These are phyloP conservation scores for Tanytarsus gracilentus DNA, from an alignment of 2,888 invertebrate species.

Conservation along the genomic window DNA sequence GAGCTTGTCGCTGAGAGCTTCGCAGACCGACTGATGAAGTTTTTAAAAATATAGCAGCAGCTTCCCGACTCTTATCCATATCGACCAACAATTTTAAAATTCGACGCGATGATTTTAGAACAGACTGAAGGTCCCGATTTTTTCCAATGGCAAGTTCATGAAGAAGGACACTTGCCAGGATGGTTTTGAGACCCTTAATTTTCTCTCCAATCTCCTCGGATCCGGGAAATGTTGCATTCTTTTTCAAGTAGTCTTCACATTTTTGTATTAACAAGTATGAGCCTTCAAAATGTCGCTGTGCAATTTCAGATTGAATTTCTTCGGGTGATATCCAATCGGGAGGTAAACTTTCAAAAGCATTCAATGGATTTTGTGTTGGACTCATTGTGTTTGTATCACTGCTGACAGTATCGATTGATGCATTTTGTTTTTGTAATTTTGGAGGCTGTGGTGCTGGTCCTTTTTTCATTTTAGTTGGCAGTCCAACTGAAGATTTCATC, in stretches of 20 bases:
- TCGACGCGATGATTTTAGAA: constrained; percentile 72
- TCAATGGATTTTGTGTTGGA: constrained; percentile 33
- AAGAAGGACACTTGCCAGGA: constrained; percentile 75
- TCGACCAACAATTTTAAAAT: constrained; percentile 67
- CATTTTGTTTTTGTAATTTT: constrained; percentile 32
- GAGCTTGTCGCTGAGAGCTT: constrained; percentile 41
- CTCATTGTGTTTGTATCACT: constrained; percentile 34
- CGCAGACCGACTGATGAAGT: constrained; percentile 41
- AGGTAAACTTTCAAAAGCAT: constrained; percentile 36
- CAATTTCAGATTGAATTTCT: constrained; percentile 89
- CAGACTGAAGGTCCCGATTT: constrained; percentile 84
- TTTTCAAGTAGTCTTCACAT: constrained; percentile 48
- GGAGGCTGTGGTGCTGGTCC: constrained; percentile 45
- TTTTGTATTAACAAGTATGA: constrained; percentile 74
- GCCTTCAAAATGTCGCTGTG: constrained; percentile 91
- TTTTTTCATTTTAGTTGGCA: constrained; percentile 49
- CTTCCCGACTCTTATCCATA: constrained; percentile 43
- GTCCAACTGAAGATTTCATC: constrained; percentile 51
- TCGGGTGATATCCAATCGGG: constrained; percentile 91
- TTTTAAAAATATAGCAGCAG: constrained; percentile 39
- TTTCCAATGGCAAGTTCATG: constrained; percentile 83
- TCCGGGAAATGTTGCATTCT: constrained; percentile 36
- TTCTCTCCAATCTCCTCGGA: constrained; percentile 39
- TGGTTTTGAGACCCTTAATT: constrained; percentile 62
- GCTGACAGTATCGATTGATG: constrained; percentile 32